Evolutionary conservation across 1,140 invertebrate species (phyloP), one percentile per base, ranked within the genome.

Genomic region (Lycorma delicatula): DNA sequence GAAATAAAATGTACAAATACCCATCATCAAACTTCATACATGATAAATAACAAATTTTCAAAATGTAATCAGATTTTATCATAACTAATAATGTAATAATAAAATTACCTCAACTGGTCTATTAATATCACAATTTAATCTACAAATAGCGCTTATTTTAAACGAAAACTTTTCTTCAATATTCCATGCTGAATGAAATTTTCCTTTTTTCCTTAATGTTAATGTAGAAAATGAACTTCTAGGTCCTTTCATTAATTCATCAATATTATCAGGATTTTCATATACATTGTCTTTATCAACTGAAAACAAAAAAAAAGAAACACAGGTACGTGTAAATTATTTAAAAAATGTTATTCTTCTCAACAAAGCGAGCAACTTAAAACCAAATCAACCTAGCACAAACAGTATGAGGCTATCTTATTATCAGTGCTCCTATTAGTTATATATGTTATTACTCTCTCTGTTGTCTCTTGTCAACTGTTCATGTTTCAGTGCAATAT

Each of bases 61-160:
- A n/a, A n/a, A n/a, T n/a, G n/a, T n/a, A n/a, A n/a, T n/a, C n/a
- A n/a, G n/a, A n/a, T n/a, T n/a, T n/a, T n/a, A n/a, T n/a, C n/a
- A n/a, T n/a, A n/a, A n/a, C n/a, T n/a, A n/a, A n/a, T n/a, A n/a
- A n/a, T n/a, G n/a, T n/a, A n/a, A n/a, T n/a, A n/a, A n/a, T n/a
- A n/a, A n/a, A 47, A 28, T 65, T 71, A 85, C 85, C 77, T 88
- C 87, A 16, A 85, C 80, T 51, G 77, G 77, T 54, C 81, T 77
- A n/a, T 77, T 81, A 1, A 77, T 77, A 73, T 91, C 87, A 66
- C 84, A 86, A 73, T 91, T 90, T 2, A 92, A 74, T 65, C 82
- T 81, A n/a, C 79, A 80, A 44, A 90, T 81, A 54, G 77, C 79
- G 67, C 83, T 80, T 4, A 93, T 74, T 11, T 76, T 77, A 48